Base-by-base conservation (phyloP, 1,140 invertebrate species). In the Orussus abietinus region DNA sequence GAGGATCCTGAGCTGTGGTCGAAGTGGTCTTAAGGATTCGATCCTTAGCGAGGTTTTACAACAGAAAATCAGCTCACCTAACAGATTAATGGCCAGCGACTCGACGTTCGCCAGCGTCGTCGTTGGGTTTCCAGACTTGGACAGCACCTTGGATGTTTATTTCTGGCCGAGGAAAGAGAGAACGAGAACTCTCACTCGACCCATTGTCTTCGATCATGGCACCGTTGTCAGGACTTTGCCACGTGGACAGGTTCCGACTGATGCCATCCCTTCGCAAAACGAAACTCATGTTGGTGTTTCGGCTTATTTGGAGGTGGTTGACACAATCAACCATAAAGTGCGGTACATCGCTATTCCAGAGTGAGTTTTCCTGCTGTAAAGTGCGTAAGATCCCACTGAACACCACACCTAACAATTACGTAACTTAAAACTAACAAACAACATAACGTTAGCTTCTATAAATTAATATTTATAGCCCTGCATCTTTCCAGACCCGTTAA, bases 341-440 rank as follows among this genome's bases (percentile, higher is more conserved):
- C 67, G 78, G 43, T 84, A 82, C 49, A 61, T 84, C 20, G 74
- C 79, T 5, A 62, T 84, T 10, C 80, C 80, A 4, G 57, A 66
- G 77, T 80, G 58, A 68, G 66, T 61, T 26, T 30, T 31, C 25
- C n/a, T n/a, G n/a, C n/a, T n/a, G n/a, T n/a, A n/a, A n/a, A n/a
- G n/a, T n/a, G n/a, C n/a, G n/a, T n/a, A n/a, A n/a, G n/a, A n/a
- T n/a, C n/a, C n/a, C n/a, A n/a, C n/a, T n/a, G n/a, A n/a, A n/a
- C n/a, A n/a, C n/a, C n/a, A n/a, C n/a, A n/a, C n/a, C n/a, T n/a
- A n/a, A n/a, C n/a, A n/a, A n/a, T n/a, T n/a, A n/a, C n/a, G n/a
- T n/a, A n/a, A n/a, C n/a, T n/a, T n/a, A n/a, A n/a, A n/a, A n/a
- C n/a, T n/a, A n/a, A n/a, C n/a, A n/a, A n/a, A n/a, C n/a, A n/a